phyloP scores from a whole-genome alignment of 2,113 vertebrate genomes.

The Marmota monax region DNA sequence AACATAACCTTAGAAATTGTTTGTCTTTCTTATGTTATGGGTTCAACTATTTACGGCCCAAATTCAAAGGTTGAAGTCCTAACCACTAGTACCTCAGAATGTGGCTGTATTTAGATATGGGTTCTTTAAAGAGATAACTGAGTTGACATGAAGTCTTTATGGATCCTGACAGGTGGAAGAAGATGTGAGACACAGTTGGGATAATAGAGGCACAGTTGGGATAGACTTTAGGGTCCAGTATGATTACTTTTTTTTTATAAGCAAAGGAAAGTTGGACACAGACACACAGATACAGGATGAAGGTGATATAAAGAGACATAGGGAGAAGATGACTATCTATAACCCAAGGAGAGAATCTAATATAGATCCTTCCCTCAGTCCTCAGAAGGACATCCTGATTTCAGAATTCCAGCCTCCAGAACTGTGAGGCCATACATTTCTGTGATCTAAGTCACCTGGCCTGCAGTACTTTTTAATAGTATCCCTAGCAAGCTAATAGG shows the following conservation, averaged over 20 bases:
- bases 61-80: neutral
- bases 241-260: neutral
- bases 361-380: neutral
- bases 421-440: neutral
- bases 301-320: neutral
- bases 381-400: neutral
- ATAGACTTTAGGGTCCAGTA: no score
- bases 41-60: neutral
- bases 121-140: neutral
- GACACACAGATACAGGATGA: neutral
- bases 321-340: no score
- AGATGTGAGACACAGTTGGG: no score
- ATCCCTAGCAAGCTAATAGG: neutral
- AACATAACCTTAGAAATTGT: neutral
- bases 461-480: neutral
- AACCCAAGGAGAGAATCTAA: neutral
- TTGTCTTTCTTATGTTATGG: neutral
- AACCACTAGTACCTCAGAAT: neutral
- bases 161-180: no score
- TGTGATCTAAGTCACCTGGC: neutral
- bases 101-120: neutral
- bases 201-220: no score
- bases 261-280: neutral
- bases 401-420: neutral
- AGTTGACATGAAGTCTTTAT: neutral